These are phyloP conservation scores for Ailurus styani DNA, from an alignment of 2,113 vertebrate genomes.

Conservation along the genomic window DNA sequence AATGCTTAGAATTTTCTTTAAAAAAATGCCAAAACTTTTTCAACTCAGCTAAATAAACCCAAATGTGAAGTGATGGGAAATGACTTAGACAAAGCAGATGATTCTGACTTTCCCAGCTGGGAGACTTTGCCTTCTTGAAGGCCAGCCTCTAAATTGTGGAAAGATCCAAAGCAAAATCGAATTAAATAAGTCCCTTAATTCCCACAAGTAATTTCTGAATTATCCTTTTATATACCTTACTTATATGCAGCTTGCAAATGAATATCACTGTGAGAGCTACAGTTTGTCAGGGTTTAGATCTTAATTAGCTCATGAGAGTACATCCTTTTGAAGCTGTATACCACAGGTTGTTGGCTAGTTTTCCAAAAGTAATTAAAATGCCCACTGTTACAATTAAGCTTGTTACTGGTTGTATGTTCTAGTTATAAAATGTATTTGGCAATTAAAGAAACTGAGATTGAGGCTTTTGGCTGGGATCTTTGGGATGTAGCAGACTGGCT, in stretches of 20 bases:
- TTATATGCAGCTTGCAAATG: slow-evolving; percentile 51
- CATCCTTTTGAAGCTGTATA: slow-evolving; percentile 74
- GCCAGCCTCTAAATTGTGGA: not conserved
- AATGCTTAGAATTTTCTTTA: not conserved
- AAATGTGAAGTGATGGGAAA: not conserved
- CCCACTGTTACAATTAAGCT: slow-evolving; percentile 59
- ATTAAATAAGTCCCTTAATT: slow-evolving; percentile 61
- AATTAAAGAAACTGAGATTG: slow-evolving; percentile 55
- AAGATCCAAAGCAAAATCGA: slow-evolving; percentile 56
- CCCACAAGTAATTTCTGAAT: slow-evolving; percentile 72
- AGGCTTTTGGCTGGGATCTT: not conserved
- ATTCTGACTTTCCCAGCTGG: not conserved
- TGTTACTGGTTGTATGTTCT: slow-evolving; percentile 56
- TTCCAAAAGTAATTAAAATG: slow-evolving; percentile 76
- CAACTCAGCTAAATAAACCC: not conserved
- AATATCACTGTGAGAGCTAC: slow-evolving; percentile 31
- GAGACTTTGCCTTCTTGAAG: not conserved
- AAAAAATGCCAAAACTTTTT: not conserved
- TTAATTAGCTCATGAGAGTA: slow-evolving; percentile 76
- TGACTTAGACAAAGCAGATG: not conserved
- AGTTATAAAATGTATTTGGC: slow-evolving; percentile 56
- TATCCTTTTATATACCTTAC: slow-evolving; percentile 58
- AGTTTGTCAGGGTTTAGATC: slow-evolving; percentile 77
- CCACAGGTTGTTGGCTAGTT: slow-evolving; percentile 74
- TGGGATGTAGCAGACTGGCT: not conserved